phyloP scores from a whole-genome alignment of 2,113 vertebrate species.

The Phalacrocorax aristotelis region DNA sequence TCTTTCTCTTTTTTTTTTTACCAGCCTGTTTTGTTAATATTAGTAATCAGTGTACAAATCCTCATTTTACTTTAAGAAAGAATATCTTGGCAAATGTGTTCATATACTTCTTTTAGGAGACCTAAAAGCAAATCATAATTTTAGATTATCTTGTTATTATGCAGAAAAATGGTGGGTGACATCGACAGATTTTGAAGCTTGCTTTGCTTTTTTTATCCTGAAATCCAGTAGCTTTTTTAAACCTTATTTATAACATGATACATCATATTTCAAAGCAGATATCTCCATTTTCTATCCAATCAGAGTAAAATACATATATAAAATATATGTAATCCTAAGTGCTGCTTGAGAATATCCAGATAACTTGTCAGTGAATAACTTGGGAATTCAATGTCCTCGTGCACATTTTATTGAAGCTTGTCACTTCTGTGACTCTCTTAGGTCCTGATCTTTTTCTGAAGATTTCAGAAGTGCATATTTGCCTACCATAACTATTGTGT shows the following conservation, averaged over 20 bases:
- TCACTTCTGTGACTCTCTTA: not conserved
- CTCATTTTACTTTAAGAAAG: not conserved
- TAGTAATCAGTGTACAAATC: not conserved
- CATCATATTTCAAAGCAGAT: not conserved
- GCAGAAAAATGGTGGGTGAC: not conserved
- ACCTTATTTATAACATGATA: not conserved
- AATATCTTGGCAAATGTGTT: not conserved
- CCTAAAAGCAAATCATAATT: not conserved
- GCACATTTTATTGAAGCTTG: not conserved
- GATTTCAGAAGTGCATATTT: not conserved
- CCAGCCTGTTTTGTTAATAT: not conserved
- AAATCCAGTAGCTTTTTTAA: not conserved
- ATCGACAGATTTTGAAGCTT: not conserved
- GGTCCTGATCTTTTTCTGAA: not conserved
- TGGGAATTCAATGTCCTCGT: not conserved
- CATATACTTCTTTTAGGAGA: not conserved
- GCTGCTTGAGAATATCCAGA: not conserved
- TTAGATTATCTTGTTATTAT: not conserved
- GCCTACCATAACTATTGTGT: not conserved
- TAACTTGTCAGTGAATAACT: not conserved
- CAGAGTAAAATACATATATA: not conserved
- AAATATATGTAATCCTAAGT: not conserved
- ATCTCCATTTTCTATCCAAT: not conserved
- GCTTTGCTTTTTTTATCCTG: not conserved
- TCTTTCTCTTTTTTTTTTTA: not conserved